Base-by-base conservation (phyloP, 2,888 invertebrate genomes). In the Drosophila suboccidentalis region DNA sequence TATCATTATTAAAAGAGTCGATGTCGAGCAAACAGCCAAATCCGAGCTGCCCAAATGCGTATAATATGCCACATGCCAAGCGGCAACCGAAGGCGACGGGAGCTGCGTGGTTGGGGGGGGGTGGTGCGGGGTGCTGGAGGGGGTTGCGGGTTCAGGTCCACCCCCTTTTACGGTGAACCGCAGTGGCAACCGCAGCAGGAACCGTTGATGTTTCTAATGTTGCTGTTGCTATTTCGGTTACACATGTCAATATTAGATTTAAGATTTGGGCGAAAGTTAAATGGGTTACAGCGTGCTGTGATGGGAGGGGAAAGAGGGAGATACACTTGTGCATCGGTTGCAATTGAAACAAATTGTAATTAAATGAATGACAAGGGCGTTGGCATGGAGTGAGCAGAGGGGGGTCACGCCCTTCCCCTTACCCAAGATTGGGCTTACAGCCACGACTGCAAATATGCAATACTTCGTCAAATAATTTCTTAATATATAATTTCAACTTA, bases 181-280 rank as follows among this genome's bases (percentile, higher is more conserved):
- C 60, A 43, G 53, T 41, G 60, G 43, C 34, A 39, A 39, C 54
- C 69, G 32, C 57, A 73, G 62, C 79, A 60, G 70, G 78, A 74
- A 58, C 68, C 80, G 55, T 41, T 15, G 47, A 26, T 26, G 26
- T 47, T 63, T 59, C 64, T 46, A 61, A 39, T 15, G 47, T 47
- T 66, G 59, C 64, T 49, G 64, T 39, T 65, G 64, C 53, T 44
- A 58, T 41, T 65, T 57, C 62, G 62, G 59, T 61, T 75, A 68
- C 87, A 84, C 86, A 86, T 87, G 88, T 86, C 87, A 78, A 87
- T 84, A 87, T 87, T 87, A 80, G 80, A 78, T 71, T 75, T 69
- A 69, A 72, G 87, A 78, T 80, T 72, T 71, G 76, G 64, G 64
- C 73, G 62, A 65, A 77, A 86, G 82, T 86, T 88, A 86, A 88